Evolutionary conservation across 1,140 invertebrate species (phyloP), one percentile per base, ranked within the genome.

Genomic region (Atta texana): DNA sequence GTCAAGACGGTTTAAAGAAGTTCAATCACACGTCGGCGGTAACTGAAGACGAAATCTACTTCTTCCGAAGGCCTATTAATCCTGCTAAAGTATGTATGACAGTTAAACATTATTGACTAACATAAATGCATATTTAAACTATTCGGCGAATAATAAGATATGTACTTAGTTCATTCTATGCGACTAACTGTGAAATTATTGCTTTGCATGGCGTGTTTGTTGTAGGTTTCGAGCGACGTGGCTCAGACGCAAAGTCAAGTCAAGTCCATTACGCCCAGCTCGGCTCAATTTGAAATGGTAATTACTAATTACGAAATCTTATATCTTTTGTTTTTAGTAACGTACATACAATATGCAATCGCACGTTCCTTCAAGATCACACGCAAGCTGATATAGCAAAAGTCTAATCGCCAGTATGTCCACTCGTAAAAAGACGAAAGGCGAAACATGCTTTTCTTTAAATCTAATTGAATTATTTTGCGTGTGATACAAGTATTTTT

Each of bases 1-100:
- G 96, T 72, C 96, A 96, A 18, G 96, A 97, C 21, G 97, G 97
- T 5, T 94, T 98, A 66, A 97, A 98, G 94, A 98, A 98, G 94
- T 98, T 98, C 91, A 96, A 97, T 76, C 97, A 99, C 91, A 97
- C 97, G 55, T 96, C 97, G 16, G 95, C 96, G 21, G 98, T 99
- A 4, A 98, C 97, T 10, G 97, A 98, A 87, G 99, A 99, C 96
- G 99, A 99, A 96, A 97, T 99, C 57, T 98, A 98, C 92, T 98
- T 97, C 94, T 99, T 99, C 95, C 96, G 97, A 74, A 97, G 97
- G 61, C 95, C 97, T 5, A 97, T 97, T 39, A 97, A 97, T 94
- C 97, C 97, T 28, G 96, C 96, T 84, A 98, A 97, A 96, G 97
- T 98, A 95, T 93, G 93, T 44, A 75, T 64, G 24, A 72, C n/a